Evolutionary conservation across 1,140 invertebrate species (phyloP), one percentile per base, ranked within the genome.

Genomic region (Adelges cooleyi): DNA sequence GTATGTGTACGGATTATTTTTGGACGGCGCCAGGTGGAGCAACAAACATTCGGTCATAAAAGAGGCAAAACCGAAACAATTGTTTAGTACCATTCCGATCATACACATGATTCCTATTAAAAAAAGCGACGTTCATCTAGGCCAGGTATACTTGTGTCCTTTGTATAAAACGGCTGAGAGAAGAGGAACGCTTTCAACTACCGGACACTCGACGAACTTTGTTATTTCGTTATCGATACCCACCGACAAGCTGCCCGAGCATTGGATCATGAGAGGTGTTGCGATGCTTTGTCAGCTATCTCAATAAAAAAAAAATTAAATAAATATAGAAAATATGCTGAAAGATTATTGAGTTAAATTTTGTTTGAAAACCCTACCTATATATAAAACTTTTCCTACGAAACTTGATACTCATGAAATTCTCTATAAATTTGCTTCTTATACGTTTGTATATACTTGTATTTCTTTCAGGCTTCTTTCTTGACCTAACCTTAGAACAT

Each of bases 181-280:
- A 65, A 82, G 84, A 70, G 90, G 91, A 9, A 82, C 84, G 65
- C 75, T 87, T 15, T 90, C 89, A 46, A 94, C 90, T 1, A 93
- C 91, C 0, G 91, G 92, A 1, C 91, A 94, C 75, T 93, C 90
- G 0, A 92, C 90, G 0, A 94, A 95, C 77, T 95, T 88, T 76
- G 87, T 95, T 0, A 74, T 93, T 38, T 84, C 85, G 1, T 80
- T 94, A 68, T 78, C 85, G 48, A 73, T 94, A 22, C 82, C 86
- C n/a, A 88, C 87, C 0, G 74, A 83, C 65, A 72, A 81, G 67
- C 79, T 82, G 4, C 73, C 84, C 3, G 77, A 81, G 20, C 90
- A 94, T 74, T 95, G 92, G 92, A 86, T 93, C 2, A 89, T 90
- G 76, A 77, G 91, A 56, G 92, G 91, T 68, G 84, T 90, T 1